phyloP scores from a whole-genome alignment of 2,888 invertebrate species.

The Oconnorella tubifera region DNA sequence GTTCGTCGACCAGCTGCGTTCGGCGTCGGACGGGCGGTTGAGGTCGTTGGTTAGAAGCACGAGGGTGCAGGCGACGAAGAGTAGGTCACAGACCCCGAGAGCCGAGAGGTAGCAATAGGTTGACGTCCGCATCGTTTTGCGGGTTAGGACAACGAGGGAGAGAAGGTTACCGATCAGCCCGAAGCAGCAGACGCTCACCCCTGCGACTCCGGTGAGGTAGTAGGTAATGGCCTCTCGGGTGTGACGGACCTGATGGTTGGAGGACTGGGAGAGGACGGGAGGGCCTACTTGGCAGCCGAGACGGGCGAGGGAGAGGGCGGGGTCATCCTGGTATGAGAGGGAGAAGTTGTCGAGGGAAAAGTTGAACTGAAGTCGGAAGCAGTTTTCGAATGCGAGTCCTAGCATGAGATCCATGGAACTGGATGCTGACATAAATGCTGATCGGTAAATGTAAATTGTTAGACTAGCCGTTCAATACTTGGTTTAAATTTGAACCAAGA shows the following conservation, averaged over 20 bases:
- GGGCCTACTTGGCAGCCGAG: background rate
- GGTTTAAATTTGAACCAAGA: too few relatives aligned
- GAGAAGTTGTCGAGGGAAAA: slow-evolving; percentile 1
- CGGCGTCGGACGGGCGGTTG: slow-evolving; percentile 17
- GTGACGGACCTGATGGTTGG: background rate
- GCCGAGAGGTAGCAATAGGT: slow-evolving; percentile 54
- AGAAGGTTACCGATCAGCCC: slow-evolving; percentile 53
- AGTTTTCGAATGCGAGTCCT: too few relatives aligned
- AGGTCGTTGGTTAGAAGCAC: slow-evolving; percentile 47
- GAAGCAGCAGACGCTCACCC: slow-evolving; percentile 47
- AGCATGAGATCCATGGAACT: too few relatives aligned
- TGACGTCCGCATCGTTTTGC: slow-evolving; percentile 39
- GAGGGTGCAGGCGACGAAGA: slow-evolving; percentile 49
- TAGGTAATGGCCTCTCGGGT: slow-evolving; percentile 8
- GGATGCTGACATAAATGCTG: too few relatives aligned
- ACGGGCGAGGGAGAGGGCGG: background rate
- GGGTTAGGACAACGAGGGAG: slow-evolving; percentile 49
- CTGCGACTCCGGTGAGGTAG: slow-evolving; percentile 52
- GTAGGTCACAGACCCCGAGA: slow-evolving; percentile 50
- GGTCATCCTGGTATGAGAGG: background rate
- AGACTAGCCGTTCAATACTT: too few relatives aligned
- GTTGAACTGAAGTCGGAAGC: background rate
- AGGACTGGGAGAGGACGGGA: background rate
- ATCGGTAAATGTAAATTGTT: too few relatives aligned
- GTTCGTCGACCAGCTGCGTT: slow-evolving; percentile 32